A percentile compares a stretch with the other conserved stretches of the same genome.
Conservation (phyloP, 1,140 invertebrate species). For the Apocrypta bakeri region DNA sequence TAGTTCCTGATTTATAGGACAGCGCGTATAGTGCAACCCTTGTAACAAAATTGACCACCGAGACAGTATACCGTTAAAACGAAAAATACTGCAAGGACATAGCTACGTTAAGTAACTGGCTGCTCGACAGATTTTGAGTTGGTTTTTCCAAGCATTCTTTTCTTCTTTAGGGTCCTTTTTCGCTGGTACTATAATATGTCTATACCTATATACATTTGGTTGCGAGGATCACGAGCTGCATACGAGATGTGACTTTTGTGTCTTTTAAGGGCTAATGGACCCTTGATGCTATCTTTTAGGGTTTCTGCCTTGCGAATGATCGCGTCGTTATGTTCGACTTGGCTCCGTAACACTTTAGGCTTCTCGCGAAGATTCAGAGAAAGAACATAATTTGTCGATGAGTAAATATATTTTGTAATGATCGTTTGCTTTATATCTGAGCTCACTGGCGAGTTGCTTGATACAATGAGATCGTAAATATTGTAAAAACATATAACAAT, state of each 20-base stretch:
- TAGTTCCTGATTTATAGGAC: conserved; percentile 25
- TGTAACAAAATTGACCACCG: conserved; percentile 34
- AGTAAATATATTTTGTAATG: too few relatives aligned
- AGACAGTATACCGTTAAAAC: conserved; percentile 37
- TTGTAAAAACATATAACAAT: too few relatives aligned
- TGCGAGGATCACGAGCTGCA: background rate
- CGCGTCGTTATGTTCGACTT: background rate
- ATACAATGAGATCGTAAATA: too few relatives aligned
- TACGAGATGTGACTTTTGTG: background rate
- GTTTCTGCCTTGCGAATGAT: background rate
- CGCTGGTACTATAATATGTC: background rate
- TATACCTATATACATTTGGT: too few relatives aligned
- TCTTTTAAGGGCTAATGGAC: background rate
- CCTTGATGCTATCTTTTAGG: background rate
- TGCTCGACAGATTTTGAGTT: background rate
- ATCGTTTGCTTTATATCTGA: too few relatives aligned
- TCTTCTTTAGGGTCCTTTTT: background rate
- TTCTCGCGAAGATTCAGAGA: too few relatives aligned
- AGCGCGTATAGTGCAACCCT: conserved; percentile 22
- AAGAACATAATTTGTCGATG: too few relatives aligned
- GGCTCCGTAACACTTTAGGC: too few relatives aligned
- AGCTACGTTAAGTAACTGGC: background rate
- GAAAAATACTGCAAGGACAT: background rate
- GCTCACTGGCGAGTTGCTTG: too few relatives aligned
- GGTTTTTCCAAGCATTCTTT: background rate